Evolutionary conservation across 2,888 invertebrate species (phyloP).

Genomic region (Herminia tarsipennalis): DNA sequence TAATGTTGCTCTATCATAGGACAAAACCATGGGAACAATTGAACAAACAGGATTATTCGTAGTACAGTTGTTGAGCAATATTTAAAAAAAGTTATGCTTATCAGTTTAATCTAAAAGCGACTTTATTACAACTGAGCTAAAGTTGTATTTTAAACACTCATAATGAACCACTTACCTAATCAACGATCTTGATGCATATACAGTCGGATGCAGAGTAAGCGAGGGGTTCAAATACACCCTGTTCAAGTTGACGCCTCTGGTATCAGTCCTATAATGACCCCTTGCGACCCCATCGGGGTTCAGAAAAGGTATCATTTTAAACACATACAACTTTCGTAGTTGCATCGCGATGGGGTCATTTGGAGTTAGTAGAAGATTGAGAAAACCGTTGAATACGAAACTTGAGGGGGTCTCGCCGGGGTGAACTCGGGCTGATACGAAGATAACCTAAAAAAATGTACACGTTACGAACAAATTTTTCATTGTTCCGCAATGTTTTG

Average conservation of each 20-base stretch:
- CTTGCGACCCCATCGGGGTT: slow-evolving; percentile 96
- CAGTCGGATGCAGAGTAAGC: slow-evolving; percentile 90
- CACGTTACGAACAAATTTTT: neutral
- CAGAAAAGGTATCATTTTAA: slow-evolving; percentile 95
- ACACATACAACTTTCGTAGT: slow-evolving; percentile 91
- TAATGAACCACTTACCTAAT: slow-evolving; percentile 79
- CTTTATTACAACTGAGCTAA: no score
- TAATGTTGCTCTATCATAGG: no score
- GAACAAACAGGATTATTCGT: no score
- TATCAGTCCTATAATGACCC: slow-evolving; percentile 95
- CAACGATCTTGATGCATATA: slow-evolving; percentile 93
- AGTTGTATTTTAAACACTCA: no score
- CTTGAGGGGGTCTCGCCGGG: slow-evolving; percentile 97
- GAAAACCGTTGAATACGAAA: slow-evolving; percentile 95
- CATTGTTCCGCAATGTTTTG: no score
- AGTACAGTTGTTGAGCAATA: no score
- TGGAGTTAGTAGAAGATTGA: slow-evolving; percentile 90
- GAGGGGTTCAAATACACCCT: slow-evolving; percentile 94
- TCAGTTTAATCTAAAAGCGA: no score
- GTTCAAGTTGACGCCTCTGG: slow-evolving; percentile 94
- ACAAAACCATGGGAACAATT: no score
- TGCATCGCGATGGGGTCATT: slow-evolving; percentile 91
- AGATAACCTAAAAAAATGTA: slow-evolving; percentile 87
- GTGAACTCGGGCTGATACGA: slow-evolving; percentile 95
- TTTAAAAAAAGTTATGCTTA: no score